Evolutionary conservation across 2,888 invertebrate species (phyloP), one percentile per base, ranked within the genome.

Genomic region (Desoria tigrina): DNA sequence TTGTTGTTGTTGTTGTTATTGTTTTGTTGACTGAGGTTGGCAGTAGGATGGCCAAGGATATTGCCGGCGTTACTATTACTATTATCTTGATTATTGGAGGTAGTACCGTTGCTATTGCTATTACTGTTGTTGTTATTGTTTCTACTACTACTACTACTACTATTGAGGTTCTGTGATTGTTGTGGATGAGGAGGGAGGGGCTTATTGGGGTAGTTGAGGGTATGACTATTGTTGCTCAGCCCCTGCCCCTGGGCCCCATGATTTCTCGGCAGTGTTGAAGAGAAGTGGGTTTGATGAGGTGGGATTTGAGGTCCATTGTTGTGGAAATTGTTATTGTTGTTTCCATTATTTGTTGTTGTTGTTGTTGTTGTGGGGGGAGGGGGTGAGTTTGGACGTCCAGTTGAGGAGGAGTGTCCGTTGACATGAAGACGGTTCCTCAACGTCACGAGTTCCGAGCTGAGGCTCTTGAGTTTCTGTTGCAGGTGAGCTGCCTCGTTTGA

Each of bases 401-500:
- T 59, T 54, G 27, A 61, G 11, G 26, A 23, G 23, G 63, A 77
- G 71, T 71, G 73, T 56, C 73, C 63, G 53, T 77, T 89, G 78
- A 91, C 92, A 84, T 92, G 92, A 79, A 94, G 85, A 76, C 92
- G 87, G 83, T 92, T 93, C 77, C 94, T 86, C 80, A 94, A 86
- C 77, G 93, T 93, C 80, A 93, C 92, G 84, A 94, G 84, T 84
- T 94, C 93, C 76, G 92, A 90, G 83, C 92, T 92, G 76, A 94
- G 85, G 81, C 90, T 93, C 79, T 92, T 89, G 79, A 94, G 85
- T 77, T 92, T 88, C 81, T 93, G 93, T 84, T 94, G 92, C 79
- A 94, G 84, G 81, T 93, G 93, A 78, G 92, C 93, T 77, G 93
- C 93, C 85, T 94, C 94, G 85, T 92, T 93, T 78, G 92, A 92